Conservation (phyloP, 2,888 invertebrate species). For the Pachydiplax longipennis region DNA sequence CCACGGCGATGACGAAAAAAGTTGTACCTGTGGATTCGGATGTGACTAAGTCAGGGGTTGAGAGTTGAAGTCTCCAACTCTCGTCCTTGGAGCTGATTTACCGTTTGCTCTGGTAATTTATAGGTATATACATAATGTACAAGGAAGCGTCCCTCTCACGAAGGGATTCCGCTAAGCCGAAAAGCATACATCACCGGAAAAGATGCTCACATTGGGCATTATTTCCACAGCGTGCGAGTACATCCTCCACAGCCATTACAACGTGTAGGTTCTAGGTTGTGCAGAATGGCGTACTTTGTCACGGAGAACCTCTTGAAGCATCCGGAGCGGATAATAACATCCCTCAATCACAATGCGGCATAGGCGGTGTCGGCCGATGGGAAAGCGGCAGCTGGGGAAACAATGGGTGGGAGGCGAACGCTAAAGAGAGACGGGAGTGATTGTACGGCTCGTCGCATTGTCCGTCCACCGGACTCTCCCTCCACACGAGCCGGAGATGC, state of each 20-base stretch:
- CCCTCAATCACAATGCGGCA: not conserved
- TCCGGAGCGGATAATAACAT: not conserved
- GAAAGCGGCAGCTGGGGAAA: not conserved
- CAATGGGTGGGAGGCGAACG: not conserved
- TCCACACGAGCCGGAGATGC: not conserved
- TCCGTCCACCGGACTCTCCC: not conserved
- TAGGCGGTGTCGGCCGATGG: not conserved
- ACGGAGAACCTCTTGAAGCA: not conserved
- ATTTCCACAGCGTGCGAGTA: not conserved
- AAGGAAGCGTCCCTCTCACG: no score
- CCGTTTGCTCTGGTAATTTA: no score
- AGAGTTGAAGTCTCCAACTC: no score
- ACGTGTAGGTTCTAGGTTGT: not conserved
- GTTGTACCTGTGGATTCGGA: no score
- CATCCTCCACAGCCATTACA: not conserved
- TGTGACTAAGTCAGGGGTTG: no score
- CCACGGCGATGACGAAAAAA: no score
- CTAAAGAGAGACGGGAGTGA: not conserved
- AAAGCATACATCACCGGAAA: not conserved
- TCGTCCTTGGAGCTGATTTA: no score
- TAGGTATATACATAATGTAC: no score
- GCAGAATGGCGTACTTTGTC: not conserved
- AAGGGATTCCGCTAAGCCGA: not conserved
- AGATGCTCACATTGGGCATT: not conserved
- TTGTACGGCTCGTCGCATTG: not conserved